Percentiles rank a stretch among this genome's conserved stretches.
Evolutionary conservation across 2,888 invertebrate species (phyloP).

Genomic region (Stratiomys singularior): DNA sequence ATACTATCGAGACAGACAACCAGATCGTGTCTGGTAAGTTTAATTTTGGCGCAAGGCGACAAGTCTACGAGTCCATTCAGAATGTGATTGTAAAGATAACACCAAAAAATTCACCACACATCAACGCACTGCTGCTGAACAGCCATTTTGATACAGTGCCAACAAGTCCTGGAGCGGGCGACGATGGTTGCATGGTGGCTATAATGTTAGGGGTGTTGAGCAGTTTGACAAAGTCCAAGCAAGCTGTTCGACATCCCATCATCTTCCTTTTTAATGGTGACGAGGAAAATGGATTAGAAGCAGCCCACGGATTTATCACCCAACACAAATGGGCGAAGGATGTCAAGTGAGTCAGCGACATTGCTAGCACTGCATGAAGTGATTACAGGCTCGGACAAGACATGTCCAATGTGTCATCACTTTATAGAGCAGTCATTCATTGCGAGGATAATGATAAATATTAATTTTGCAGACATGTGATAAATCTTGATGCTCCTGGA

Average conservation of each 20-base stretch:
- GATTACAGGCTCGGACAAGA: too few relatives aligned
- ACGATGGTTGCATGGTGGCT: constrained; percentile 73
- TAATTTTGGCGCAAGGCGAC: constrained; percentile 59
- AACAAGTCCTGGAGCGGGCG: constrained; percentile 77
- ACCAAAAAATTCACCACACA: constrained; percentile 58
- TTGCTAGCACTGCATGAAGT: too few relatives aligned
- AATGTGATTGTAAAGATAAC: constrained; percentile 62
- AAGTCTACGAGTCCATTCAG: constrained; percentile 63
- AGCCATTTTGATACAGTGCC: constrained; percentile 94
- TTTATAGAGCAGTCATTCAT: too few relatives aligned
- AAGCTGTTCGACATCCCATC: constrained; percentile 68
- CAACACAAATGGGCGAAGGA: constrained; percentile 84
- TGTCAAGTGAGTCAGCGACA: constrained; percentile 65
- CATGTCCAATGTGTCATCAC: too few relatives aligned
- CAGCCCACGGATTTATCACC: constrained; percentile 75
- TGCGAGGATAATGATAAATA: background rate
- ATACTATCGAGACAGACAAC: constrained; percentile 60
- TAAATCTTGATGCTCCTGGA: background rate
- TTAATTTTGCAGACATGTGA: background rate
- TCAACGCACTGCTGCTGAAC: constrained; percentile 74
- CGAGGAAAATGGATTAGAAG: constrained; percentile 75
- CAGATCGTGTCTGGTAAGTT: constrained; percentile 63
- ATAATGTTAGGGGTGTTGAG: constrained; percentile 73
- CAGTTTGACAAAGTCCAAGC: constrained; percentile 61
- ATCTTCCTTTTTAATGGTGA: constrained; percentile 77